Percentiles rank a stretch among this genome's conserved stretches.
Conservation (phyloP, 2,113 vertebrate genomes). For the Thunnus thynnus region DNA sequence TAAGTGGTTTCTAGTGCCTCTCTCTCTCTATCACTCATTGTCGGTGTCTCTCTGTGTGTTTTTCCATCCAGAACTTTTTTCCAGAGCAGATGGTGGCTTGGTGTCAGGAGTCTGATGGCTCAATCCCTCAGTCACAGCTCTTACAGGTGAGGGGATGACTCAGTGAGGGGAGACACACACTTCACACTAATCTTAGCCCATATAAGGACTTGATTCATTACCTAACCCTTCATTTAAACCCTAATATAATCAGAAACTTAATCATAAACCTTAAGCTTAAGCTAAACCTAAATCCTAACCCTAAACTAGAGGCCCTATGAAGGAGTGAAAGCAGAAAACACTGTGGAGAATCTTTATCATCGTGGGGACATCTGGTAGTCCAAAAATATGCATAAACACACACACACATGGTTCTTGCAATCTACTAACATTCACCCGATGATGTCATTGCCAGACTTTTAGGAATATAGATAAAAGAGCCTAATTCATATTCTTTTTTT, state of each 20-base stretch:
- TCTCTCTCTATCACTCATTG: conserved; percentile 25
- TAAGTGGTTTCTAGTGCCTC: conserved; percentile 64
- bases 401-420: conserved; percentile 31
- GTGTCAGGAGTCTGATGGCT: conserved; percentile 94
- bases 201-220: conserved; percentile 1
- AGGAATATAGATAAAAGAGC: conserved; percentile 4
- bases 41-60: conserved; percentile 27
- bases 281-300: background rate
- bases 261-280: background rate
- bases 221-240: background rate
- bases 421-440: conserved; percentile 21
- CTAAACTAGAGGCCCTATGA: background rate
- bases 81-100: conserved; percentile 97
- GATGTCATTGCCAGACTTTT: conserved; percentile 7
- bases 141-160: conserved; percentile 88
- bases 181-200: background rate
- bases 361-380: conserved; percentile 38
- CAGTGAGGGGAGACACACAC: background rate
- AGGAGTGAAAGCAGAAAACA: background rate
- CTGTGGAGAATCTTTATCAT: conserved; percentile 3
- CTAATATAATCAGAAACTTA: background rate
- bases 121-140: conserved; percentile 91
- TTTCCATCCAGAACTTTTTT: conserved; percentile 91
- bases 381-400: conserved; percentile 33
- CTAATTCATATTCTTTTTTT: background rate